Conservation (phyloP, 2,888 invertebrate genomes). For the Spisula subtruncata region DNA sequence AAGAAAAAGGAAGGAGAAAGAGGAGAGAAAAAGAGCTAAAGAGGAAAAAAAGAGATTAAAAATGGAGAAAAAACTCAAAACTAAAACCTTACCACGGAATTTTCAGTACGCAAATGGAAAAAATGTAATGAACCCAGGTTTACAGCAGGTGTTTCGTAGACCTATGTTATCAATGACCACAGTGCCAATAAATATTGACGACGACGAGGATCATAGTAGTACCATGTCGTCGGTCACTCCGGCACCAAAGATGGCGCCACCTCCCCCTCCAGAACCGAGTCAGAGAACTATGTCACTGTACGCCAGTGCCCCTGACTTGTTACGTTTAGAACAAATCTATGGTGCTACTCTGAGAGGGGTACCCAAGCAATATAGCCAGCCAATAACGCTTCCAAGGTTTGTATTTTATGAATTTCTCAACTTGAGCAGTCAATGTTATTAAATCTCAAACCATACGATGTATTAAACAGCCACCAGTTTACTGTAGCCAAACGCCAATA, state of each 20-base stretch:
- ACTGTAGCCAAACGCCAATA: too few relatives aligned
- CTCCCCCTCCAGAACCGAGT: constrained; percentile 71
- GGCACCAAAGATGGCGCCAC: constrained; percentile 72
- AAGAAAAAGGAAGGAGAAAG: constrained; percentile 78
- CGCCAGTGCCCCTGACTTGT: constrained; percentile 81
- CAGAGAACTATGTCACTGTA: constrained; percentile 72
- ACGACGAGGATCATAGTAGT: constrained; percentile 69
- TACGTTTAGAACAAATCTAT: constrained; percentile 81
- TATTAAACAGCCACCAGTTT: too few relatives aligned
- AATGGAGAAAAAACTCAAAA: constrained; percentile 77
- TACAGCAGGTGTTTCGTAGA: constrained; percentile 77
- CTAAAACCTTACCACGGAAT: constrained; percentile 78
- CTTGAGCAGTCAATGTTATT: too few relatives aligned
- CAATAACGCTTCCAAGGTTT: constrained; percentile 40
- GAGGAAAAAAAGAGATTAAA: constrained; percentile 81
- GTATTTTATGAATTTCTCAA: too few relatives aligned
- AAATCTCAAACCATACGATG: too few relatives aligned
- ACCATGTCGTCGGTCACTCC: constrained; percentile 54
- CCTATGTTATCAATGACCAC: constrained; percentile 76
- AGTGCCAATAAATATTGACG: constrained; percentile 81
- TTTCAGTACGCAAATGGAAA: constrained; percentile 77
- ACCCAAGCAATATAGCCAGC: constrained; percentile 58
- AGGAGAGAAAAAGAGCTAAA: constrained; percentile 78
- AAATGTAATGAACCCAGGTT: constrained; percentile 60
- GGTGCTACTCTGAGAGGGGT: constrained; percentile 76